Conservation (phyloP, 2,888 invertebrate genomes). For the Pterostichus madidus region DNA sequence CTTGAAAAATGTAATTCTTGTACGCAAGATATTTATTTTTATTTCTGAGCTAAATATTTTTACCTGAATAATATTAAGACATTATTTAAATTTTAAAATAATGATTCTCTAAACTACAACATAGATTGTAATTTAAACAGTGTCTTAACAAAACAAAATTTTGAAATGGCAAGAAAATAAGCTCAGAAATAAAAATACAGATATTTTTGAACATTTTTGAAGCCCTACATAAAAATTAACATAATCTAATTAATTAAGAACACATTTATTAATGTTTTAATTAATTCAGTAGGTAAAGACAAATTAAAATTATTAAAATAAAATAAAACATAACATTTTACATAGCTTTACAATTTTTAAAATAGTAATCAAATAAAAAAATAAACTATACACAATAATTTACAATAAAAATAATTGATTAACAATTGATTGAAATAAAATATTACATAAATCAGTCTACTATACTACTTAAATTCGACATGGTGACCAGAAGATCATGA, state of each 20-base stretch:
- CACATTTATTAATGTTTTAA: slow-evolving; percentile 56
- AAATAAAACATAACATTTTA: slow-evolving; percentile 57
- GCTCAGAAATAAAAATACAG: slow-evolving; percentile 36
- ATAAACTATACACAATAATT: slow-evolving; percentile 62
- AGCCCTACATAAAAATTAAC: slow-evolving; percentile 31
- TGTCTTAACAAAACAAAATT: not conserved
- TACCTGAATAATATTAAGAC: slow-evolving; percentile 14
- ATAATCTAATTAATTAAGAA: slow-evolving; percentile 50
- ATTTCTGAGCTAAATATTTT: slow-evolving; percentile 19
- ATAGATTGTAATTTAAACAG: slow-evolving; percentile 5
- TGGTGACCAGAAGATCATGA: slow-evolving; percentile 65
- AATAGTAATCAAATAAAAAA: slow-evolving; percentile 59
- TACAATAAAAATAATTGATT: slow-evolving; percentile 56
- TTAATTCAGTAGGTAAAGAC: slow-evolving; percentile 42
- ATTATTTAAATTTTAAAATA: not conserved
- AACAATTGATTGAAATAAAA: slow-evolving; percentile 46
- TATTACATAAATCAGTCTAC: slow-evolving; percentile 55
- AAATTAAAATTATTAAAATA: slow-evolving; percentile 58
- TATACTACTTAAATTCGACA: slow-evolving; percentile 59
- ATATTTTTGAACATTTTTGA: not conserved
- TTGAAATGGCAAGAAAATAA: slow-evolving; percentile 25
- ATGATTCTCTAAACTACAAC: not conserved
- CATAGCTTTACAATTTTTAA: slow-evolving; percentile 60
- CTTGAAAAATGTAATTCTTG: slow-evolving; percentile 14
- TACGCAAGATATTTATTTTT: not conserved